Percentiles rank a stretch among this genome's conserved stretches.
Conservation (phyloP, 1,140 invertebrate species). For the Aphidius gifuensis region DNA sequence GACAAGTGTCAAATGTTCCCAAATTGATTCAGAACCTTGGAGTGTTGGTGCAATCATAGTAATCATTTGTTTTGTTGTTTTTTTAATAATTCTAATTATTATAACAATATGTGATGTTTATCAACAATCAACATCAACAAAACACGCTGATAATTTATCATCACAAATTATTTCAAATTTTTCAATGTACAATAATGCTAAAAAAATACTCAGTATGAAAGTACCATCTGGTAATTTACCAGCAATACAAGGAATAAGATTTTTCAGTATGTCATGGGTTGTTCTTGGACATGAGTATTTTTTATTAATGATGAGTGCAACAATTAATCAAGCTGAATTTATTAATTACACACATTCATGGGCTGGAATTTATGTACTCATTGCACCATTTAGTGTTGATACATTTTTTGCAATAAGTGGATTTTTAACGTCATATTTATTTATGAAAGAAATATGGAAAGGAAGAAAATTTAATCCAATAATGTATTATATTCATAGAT, state of each 20-base stretch:
- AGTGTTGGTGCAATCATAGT: neutral
- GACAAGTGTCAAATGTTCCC: neutral
- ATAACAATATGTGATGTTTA: neutral
- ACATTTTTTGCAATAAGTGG: conserved; percentile 63
- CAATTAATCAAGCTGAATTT: conserved; percentile 26
- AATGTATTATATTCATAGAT: conserved; percentile 44
- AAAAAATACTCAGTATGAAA: conserved; percentile 30
- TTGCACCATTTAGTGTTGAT: conserved; percentile 53
- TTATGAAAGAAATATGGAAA: conserved; percentile 51
- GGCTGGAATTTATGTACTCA: conserved; percentile 37
- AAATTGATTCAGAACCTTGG: neutral
- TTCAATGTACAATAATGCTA: conserved; percentile 37
- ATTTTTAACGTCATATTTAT: conserved; percentile 58
- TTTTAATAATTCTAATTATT: neutral
- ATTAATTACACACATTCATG: conserved; percentile 26
- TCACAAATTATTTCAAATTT: conserved; percentile 24
- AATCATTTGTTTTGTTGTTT: neutral
- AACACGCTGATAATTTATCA: neutral
- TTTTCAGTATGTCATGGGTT: conserved; percentile 48
- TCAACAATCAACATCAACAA: neutral
- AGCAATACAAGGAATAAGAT: conserved; percentile 44
- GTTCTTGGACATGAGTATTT: conserved; percentile 45
- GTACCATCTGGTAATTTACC: conserved; percentile 26
- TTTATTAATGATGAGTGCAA: conserved; percentile 22
- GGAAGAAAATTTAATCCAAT: conserved; percentile 38